Base-by-base conservation (phyloP, 2,888 invertebrate genomes). In the Lamellibrachia columna region DNA sequence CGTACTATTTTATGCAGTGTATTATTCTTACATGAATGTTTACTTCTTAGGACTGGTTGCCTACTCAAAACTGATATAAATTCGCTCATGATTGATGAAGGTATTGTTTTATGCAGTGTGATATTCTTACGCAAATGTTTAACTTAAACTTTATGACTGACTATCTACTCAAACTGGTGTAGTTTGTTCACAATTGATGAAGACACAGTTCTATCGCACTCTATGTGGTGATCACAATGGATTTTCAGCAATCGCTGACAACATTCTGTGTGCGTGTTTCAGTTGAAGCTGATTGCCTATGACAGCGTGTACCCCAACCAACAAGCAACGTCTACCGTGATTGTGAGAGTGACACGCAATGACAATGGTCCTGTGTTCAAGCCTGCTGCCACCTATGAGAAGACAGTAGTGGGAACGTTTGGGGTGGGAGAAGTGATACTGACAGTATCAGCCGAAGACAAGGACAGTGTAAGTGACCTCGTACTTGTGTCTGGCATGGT, bases 271-370 rank as follows among this genome's bases (percentile, higher is more conserved):
- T 7, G 53, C 53, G 52, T 55, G 75, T 52, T 52, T 55, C 91
- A 94, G 93, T 90, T 94, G 55, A 91, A 95, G 7, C 92, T 96
- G 22, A 93, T 94, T 55, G 95, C 95, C 52, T 95, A 94, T 92
- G 96, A 96, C 94, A 94, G 94, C 58, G 93, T 90, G 7, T 94
- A 94, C 7, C 95, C 95, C 3, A 93, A 94, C 58, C 94, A 94
- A 52, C 91, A 91, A 53, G 94, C 94, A 7, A 93, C 93, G 6
- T 93, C 95, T 2, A 93, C 93, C 8, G 94, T 96, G 8, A 94
- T 93, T 0, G 94, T 96, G 53, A 94, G 90, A 7, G 95, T 96
- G 7, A 92, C 93, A 9, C 94, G 95, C 28, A 96, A 96, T 93
- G 93, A 94, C 58, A 92, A 94, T 90, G 92, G 93, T 6, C 96